Evolutionary conservation across 2,797 vertebrate species (phyloP).

Genomic region (Micropoecilia bifurca): DNA sequence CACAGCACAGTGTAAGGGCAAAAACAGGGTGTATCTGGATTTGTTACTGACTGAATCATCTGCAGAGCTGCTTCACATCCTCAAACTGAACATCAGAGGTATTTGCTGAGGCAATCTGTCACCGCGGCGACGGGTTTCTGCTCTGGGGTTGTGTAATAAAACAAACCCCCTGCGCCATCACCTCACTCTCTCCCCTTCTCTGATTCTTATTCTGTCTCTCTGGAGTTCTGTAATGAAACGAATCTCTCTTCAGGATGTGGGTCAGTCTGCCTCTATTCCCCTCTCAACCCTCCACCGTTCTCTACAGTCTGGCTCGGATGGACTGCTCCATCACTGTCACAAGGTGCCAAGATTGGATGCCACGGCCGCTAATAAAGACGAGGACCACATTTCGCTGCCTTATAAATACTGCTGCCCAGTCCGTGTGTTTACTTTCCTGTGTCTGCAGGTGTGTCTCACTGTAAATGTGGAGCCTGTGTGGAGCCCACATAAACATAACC

Average conservation of each 20-base stretch:
- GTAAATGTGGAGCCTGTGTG: neutral
- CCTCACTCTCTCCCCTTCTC: constrained; percentile 14
- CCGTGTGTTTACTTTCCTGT: constrained; percentile 13
- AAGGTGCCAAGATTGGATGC: constrained; percentile 59
- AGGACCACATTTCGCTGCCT: constrained; percentile 62
- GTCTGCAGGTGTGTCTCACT: constrained; percentile 19
- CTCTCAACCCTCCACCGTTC: neutral
- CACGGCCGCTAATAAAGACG: constrained; percentile 73
- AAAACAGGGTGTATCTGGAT: constrained; percentile 24
- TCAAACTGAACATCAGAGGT: constrained; percentile 53
- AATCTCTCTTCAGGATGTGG: constrained; percentile 60
- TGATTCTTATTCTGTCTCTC: constrained; percentile 31
- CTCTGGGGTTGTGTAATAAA: constrained; percentile 58
- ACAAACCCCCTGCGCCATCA: constrained; percentile 33
- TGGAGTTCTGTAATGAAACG: constrained; percentile 58
- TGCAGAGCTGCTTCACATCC: constrained; percentile 35
- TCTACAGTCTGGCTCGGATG: constrained; percentile 48
- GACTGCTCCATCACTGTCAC: constrained; percentile 79
- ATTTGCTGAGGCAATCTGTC: constrained; percentile 67
- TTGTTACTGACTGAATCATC: constrained; percentile 61
- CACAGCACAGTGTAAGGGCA: constrained; percentile 27
- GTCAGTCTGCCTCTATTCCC: constrained; percentile 38
- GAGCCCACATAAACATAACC: neutral
- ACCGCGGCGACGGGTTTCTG: constrained; percentile 56
- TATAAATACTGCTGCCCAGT: constrained; percentile 44